phyloP scores from a whole-genome alignment of 2,113 vertebrate genomes.

The Sciurus niger region DNA sequence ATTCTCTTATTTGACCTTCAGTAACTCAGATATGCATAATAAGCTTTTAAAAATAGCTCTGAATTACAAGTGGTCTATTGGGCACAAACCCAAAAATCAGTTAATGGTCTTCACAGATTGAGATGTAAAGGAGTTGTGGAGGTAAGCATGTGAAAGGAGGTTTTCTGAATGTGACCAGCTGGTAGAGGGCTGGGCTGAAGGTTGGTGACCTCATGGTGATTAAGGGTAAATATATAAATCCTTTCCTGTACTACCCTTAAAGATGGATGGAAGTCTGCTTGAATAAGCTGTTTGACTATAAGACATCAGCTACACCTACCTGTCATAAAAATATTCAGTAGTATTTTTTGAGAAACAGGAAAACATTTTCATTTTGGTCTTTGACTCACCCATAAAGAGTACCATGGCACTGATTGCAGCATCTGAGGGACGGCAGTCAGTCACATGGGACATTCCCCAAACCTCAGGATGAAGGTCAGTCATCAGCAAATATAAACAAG shows the following conservation, averaged over 20 bases:
- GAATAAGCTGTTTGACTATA: background rate
- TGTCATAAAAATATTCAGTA: conserved; percentile 42
- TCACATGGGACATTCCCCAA: background rate
- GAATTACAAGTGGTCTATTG: background rate
- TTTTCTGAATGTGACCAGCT: background rate
- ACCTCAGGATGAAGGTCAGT: background rate
- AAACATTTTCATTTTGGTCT: background rate
- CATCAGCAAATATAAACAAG: background rate
- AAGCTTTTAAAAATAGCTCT: conserved; percentile 11
- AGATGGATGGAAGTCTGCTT: background rate
- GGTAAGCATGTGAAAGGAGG: background rate
- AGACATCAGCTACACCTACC: background rate
- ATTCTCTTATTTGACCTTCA: conserved; percentile 4
- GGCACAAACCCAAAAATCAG: background rate
- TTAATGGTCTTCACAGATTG: conserved; percentile 2
- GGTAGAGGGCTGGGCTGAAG: background rate
- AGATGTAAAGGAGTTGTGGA: background rate
- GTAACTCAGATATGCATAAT: background rate
- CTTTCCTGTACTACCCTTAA: background rate
- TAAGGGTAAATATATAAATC: background rate
- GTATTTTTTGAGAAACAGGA: conserved; percentile 23
- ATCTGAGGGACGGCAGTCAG: too few relatives aligned
- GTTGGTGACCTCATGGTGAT: background rate
- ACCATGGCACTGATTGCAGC: background rate
- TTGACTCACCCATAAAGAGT: background rate